A percentile compares a stretch with the other conserved stretches of the same genome.
phyloP scores from a whole-genome alignment of 2,113 vertebrate species.

The Poicephalus meyeri region DNA sequence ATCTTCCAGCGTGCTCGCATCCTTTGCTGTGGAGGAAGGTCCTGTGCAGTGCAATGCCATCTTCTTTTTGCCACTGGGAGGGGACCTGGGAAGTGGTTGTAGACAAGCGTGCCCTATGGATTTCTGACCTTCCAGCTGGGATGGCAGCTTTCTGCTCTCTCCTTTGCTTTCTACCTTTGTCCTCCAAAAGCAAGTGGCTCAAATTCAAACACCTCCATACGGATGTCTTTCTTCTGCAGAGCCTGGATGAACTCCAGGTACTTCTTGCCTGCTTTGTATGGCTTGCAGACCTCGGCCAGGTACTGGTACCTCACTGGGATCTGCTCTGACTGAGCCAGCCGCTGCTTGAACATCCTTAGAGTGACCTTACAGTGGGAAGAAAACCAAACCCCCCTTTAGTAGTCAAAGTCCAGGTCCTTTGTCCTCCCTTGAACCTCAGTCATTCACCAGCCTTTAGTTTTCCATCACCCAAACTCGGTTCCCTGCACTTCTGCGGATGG shows the following conservation, averaged over 20 bases:
- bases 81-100: constrained; percentile 15
- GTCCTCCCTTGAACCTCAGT: background rate
- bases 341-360: constrained; percentile 86
- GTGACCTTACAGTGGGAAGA: constrained; percentile 73
- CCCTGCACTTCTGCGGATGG: background rate
- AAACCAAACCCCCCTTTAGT: background rate
- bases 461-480: background rate
- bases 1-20: background rate
- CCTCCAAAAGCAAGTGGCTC: constrained; percentile 74
- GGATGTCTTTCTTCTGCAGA: constrained; percentile 62
- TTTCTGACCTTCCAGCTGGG: background rate
- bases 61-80: constrained; percentile 19
- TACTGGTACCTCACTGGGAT: constrained; percentile 79
- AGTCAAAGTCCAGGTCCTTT: background rate
- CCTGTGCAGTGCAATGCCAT: background rate
- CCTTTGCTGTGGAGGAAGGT: background rate
- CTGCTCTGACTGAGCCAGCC: constrained; percentile 79
- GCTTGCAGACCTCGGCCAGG: constrained; percentile 80
- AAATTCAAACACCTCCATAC: constrained; percentile 73
- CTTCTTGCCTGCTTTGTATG: constrained; percentile 81
- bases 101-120: background rate
- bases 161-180: constrained; percentile 72
- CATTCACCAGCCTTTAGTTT: background rate
- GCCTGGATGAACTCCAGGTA: constrained; percentile 82
- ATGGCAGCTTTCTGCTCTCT: background rate